Evolutionary conservation across 2,113 vertebrate species (phyloP).

Genomic region (Stigmatopora nigra): DNA sequence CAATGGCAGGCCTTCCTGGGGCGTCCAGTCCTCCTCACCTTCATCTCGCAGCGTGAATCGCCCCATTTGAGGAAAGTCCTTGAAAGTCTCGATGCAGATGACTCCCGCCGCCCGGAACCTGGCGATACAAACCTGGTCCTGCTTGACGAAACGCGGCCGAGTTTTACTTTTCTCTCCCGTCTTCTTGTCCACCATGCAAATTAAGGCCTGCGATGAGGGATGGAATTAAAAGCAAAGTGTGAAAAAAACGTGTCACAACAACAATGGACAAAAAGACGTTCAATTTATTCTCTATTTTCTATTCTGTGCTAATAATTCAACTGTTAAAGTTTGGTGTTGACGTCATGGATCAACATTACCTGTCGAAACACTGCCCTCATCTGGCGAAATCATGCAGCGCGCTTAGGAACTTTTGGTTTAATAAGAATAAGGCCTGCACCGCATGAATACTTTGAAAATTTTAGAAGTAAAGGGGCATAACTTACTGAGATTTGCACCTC

Average conservation of each 20-base stretch:
- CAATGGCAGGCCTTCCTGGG: too few relatives aligned
- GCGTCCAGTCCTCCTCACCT: constrained; percentile 68
- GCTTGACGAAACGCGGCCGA: constrained; percentile 96
- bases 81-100: constrained; percentile 99
- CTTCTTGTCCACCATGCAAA: constrained; percentile 99
- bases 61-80: constrained; percentile 99
- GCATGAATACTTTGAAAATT: too few relatives aligned
- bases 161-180: constrained; percentile 97
- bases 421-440: not conserved
- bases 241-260: too few relatives aligned
- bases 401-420: not conserved
- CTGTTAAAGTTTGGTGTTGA: not conserved
- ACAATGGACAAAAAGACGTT: too few relatives aligned
- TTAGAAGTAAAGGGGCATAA: constrained; percentile 1
- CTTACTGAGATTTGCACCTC: constrained; percentile 98
- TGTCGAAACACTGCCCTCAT: not conserved
- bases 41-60: constrained; percentile 96
- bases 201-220: constrained; percentile 81
- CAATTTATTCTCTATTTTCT: too few relatives aligned
- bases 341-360: not conserved
- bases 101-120: constrained; percentile 89
- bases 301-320: too few relatives aligned
- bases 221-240: not conserved
- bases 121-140: constrained; percentile 98
- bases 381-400: not conserved